phyloP scores from a whole-genome alignment of 2,797 vertebrate genomes.

The Gadopsis bispinosus region DNA sequence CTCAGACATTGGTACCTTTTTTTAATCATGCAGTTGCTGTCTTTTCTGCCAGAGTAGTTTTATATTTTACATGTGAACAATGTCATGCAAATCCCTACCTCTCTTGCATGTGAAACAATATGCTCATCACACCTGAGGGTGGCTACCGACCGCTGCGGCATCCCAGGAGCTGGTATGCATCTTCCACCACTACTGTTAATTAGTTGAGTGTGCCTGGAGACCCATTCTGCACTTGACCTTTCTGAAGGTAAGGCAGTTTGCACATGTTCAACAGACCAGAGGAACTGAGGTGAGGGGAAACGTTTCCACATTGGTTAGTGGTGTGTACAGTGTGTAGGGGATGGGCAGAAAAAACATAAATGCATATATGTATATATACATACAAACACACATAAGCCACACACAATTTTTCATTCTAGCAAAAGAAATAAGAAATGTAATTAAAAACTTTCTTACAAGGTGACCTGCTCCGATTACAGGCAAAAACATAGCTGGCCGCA shows the following conservation, averaged over 20 bases:
- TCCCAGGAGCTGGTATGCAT: conserved; percentile 71
- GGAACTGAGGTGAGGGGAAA: conserved; percentile 74
- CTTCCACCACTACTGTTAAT: conserved; percentile 77
- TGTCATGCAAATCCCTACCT: conserved; percentile 67
- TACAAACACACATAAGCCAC: too few relatives aligned
- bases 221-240: conserved; percentile 83
- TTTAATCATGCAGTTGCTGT: neutral
- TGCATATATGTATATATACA: too few relatives aligned
- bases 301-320: conserved; percentile 45
- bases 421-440: too few relatives aligned
- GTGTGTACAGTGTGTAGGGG: neutral
- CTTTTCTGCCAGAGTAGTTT: conserved; percentile 1
- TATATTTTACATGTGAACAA: conserved; percentile 56
- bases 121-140: conserved; percentile 65
- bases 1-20: neutral
- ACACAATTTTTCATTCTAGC: too few relatives aligned
- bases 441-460: too few relatives aligned
- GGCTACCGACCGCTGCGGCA: conserved; percentile 43
- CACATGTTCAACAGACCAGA: conserved; percentile 76
- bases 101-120: conserved; percentile 72
- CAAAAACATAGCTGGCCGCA: too few relatives aligned
- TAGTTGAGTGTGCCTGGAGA: conserved; percentile 78
- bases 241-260: conserved; percentile 78
- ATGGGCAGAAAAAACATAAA: too few relatives aligned
- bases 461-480: too few relatives aligned